Evolutionary conservation across 2,797 vertebrate species (phyloP), one percentile per base, ranked within the genome.

Genomic region (Oreonectes daqikongensis): DNA sequence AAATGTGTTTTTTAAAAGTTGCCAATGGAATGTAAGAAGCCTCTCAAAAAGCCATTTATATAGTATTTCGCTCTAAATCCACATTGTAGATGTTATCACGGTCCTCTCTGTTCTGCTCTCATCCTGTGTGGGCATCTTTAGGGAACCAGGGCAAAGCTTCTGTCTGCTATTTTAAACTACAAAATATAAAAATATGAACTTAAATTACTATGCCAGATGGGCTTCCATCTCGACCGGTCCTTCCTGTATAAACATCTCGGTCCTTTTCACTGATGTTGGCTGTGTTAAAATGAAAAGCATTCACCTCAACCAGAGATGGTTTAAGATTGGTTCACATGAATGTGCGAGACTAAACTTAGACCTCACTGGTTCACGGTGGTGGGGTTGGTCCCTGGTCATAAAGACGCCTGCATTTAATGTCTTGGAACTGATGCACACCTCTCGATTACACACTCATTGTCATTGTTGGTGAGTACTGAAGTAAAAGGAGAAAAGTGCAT

Each of bases 401-500:
- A 42, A 30, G 53, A 55, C 38, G 55, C 46, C 79, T 44, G 28
- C 26, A n/a, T 38, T 64, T 48, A 35, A 35, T 35, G 35, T 35
- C 35, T 11, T 3, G 44, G 14, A 22, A 52, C 26, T 65, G 52
- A 55, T 4, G 22, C 1, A 14, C 22, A 24, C 3, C 22, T 15
- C 5, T 42, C 1, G 82, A 87, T 99, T 96, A 99, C 95, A 99
- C 97, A 69, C 97, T 99, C 97, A 99, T 99, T 90, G 97, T 99
- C 97, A 99, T 99, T 92, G 96, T 99, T 82, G 97, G 96, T 88
- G 97, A 99, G 91, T 99, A 99, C 97, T 99, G 86, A 1, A 86
- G 81, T 84, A 46, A 46, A 3, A 50, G 42, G 65, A 57, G 4
- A 69, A 88, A 77, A 84, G 80, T 26, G 81, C 80, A 57, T 57